Conservation (phyloP, 2,797 vertebrate species). For the Buceros bicornis region DNA sequence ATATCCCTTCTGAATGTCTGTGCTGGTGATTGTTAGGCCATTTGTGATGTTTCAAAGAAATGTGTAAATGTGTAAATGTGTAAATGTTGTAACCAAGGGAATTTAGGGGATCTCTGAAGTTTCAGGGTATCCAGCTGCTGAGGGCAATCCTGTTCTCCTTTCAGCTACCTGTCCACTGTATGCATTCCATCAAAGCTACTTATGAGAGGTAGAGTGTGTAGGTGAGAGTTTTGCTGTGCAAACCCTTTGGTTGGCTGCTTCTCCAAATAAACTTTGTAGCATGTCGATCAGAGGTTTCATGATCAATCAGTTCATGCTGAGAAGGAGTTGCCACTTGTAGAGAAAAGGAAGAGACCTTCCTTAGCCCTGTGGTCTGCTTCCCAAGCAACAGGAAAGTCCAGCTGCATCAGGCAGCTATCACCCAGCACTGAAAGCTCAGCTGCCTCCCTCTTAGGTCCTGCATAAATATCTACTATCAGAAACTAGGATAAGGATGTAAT, state of each 20-base stretch:
- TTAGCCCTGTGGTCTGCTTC: not conserved
- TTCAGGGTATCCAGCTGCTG: not conserved
- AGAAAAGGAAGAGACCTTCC: not conserved
- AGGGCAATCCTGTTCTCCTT: not conserved
- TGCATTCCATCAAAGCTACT: not conserved
- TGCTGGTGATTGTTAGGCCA: not conserved
- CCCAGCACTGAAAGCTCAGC: not conserved
- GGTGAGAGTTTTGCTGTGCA: not conserved
- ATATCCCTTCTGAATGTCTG: not conserved
- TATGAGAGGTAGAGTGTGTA: not conserved
- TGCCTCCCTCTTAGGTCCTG: not conserved
- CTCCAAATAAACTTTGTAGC: not conserved
- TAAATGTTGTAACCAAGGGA: not conserved
- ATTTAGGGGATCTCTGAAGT: not conserved
- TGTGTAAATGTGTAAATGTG: no score
- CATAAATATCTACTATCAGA: not conserved
- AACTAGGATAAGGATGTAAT: not conserved
- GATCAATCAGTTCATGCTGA: not conserved
- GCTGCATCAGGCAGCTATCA: rapidly evolving
- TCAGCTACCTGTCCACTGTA: not conserved
- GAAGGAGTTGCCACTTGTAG: not conserved
- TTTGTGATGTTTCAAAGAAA: not conserved
- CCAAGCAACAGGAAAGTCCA: not conserved
- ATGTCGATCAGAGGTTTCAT: rapidly evolving
- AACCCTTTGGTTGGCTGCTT: rapidly evolving